phyloP scores from a whole-genome alignment of 2,888 invertebrate species.

The Abscondita cerata region DNA sequence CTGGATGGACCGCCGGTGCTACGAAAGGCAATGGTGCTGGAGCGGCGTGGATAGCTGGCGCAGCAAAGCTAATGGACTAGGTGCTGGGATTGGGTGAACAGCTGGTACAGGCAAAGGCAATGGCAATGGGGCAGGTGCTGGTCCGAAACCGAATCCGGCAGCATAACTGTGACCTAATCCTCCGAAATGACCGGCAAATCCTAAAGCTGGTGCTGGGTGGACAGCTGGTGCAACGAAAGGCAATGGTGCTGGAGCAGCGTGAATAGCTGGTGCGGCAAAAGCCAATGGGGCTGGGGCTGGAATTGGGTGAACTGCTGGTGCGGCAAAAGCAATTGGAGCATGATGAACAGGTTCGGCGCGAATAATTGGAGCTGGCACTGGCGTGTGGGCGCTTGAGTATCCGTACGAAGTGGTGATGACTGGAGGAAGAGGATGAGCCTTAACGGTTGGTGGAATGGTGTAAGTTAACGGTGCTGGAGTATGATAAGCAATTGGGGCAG shows the following conservation, averaged over 20 bases:
- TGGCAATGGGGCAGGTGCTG: too few relatives aligned
- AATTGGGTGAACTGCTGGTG: neutral
- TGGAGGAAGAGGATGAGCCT: neutral
- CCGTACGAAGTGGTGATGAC: slow-evolving; percentile 4
- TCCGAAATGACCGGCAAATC: neutral
- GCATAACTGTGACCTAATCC: too few relatives aligned
- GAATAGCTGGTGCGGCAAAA: neutral
- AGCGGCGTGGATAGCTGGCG: neutral
- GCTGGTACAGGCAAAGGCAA: too few relatives aligned
- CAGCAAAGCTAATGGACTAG: too few relatives aligned
- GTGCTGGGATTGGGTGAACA: too few relatives aligned
- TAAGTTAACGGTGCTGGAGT: slow-evolving; percentile 3
- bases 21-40: neutral
- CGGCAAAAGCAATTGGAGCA: neutral
- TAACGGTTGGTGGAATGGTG: neutral
- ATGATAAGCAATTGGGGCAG: neutral
- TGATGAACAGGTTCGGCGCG: neutral
- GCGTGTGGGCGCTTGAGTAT: neutral
- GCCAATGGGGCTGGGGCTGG: neutral
- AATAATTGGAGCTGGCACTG: slow-evolving; percentile 2
- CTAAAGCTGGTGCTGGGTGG: neutral
- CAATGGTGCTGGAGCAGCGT: neutral
- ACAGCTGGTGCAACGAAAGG: neutral
- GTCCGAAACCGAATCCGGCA: neutral
- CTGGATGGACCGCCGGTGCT: neutral